Base-by-base conservation (phyloP, 1,140 invertebrate genomes). In the Zaprionus camerounensis region DNA sequence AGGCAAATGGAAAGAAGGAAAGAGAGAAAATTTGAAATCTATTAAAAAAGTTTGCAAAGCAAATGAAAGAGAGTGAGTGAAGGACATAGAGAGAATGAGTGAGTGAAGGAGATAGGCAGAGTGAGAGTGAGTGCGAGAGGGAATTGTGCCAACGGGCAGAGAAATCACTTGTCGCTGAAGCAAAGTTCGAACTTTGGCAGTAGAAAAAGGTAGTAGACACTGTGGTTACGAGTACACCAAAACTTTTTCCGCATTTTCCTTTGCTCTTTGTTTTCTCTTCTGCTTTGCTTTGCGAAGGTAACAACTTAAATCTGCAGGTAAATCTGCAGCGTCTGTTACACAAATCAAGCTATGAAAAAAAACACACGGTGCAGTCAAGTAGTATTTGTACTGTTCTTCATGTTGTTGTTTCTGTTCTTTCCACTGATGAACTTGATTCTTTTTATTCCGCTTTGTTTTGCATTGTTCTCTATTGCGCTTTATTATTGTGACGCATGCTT, bases 21-120 rank as follows among this genome's bases (percentile, higher is more conserved):
- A 15, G 28, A 34, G 68, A 28, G 62, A 61, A 85, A 77, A 80
- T 90, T 85, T 90, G 85, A 90, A 90, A 90, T 90, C 85, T 90
- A 90, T 90, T 90, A 90, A 82, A 90, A 90, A 88, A 87, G 85
- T 87, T 87, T 80, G 20, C 6, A n/a, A 28, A 73, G 72, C 41
- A n/a, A 28, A 73, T 67, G 51, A 46, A 44, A 15, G 51, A 38
- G 62, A 34, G 41, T 13, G 2, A 68, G 70, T 56, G 56, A 71
- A 53, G 36, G 69, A 44, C 1, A 28, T 28, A 28, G 56, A 34
- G 41, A 5, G 7, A 64, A 51, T 46, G 49, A 71, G 59, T 44
- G 68, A 44, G 26, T 28, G 6, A 28, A 1, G 5, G 26, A 26
- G 34, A 24, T 28, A 34, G 49, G 13, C 17, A 9, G 38, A 34